Evolutionary conservation across 2,797 vertebrate species (phyloP), one percentile per base, ranked within the genome.

Genomic region (Lutjanus campechanus): DNA sequence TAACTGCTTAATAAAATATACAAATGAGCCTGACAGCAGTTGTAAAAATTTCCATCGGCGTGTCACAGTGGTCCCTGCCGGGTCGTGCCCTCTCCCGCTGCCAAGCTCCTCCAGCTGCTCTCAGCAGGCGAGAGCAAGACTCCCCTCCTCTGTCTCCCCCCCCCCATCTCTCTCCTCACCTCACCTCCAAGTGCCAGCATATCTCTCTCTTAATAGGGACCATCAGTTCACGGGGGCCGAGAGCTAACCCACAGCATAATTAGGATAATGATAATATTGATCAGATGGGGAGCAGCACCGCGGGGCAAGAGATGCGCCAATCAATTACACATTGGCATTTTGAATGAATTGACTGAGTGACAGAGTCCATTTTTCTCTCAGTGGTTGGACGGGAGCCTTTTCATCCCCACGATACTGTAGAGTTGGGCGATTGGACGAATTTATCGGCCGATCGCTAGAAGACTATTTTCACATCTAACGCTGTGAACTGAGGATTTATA

Each of bases 251-350:
- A 73, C 88, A 73, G 88, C 90, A 91, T 94, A 92, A 94, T 95
- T 94, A 94, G 88, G 83, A 91, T 94, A 93, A 93, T 91, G 91
- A 87, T 89, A 87, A 93, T 94, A 95, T 95, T 90, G 94, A 96
- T 94, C 91, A 88, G 89, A 90, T 85, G 78, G 84, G 86, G 82
- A 91, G 89, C 79, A 64, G 88, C 88, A 64, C 93, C 56, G 82
- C 77, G 55, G 90, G 87, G 89, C 90, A 62, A 84, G 85, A 90
- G 91, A 94, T 88, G 92, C 70, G 77, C 29, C 93, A 90, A 93
- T 95, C 93, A 92, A 95, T 95, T 91, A 83, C 86, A 79, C 88
- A 92, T 92, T 90, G 94, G 92, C 90, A 90, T 93, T 94, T 93
- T 75, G 79, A 89, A 89, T 89, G 82, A 89, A 91, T 87, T 93